Conservation (phyloP, 2,888 invertebrate genomes). For the Pseudococcus jackbeardsleyi region DNA sequence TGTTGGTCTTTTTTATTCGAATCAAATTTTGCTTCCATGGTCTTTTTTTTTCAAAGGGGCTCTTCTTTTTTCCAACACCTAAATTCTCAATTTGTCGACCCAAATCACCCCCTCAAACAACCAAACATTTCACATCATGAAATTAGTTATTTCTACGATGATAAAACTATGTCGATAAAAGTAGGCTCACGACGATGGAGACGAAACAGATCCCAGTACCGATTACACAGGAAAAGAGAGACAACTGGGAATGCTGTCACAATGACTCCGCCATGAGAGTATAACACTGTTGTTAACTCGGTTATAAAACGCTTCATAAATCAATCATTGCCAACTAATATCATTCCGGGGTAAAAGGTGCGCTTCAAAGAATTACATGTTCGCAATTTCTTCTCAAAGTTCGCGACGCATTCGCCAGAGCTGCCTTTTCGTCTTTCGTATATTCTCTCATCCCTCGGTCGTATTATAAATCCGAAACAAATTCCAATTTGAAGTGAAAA, state of each 20-base stretch:
- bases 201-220: neutral
- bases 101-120: neutral
- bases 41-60: no score
- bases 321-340: slow-evolving; percentile 65
- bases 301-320: slow-evolving; percentile 65
- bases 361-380: slow-evolving; percentile 37
- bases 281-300: slow-evolving; percentile 62
- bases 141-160: slow-evolving; percentile 53
- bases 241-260: slow-evolving; percentile 54
- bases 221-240: slow-evolving; percentile 37
- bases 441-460: neutral
- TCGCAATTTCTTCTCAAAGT: neutral
- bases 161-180: slow-evolving; percentile 60
- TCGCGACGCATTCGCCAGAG: neutral
- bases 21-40: no score
- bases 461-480: neutral
- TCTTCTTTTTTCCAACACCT: neutral
- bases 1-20: no score
- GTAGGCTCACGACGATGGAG: slow-evolving; percentile 39
- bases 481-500: slow-evolving; percentile 1
- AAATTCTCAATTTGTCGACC: neutral
- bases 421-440: neutral
- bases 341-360: slow-evolving; percentile 53
- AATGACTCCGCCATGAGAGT: slow-evolving; percentile 52
- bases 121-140: slow-evolving; percentile 27